Evolutionary conservation across 2,797 vertebrate species (phyloP).

Genomic region (Lepilemur septentrionalis): DNA sequence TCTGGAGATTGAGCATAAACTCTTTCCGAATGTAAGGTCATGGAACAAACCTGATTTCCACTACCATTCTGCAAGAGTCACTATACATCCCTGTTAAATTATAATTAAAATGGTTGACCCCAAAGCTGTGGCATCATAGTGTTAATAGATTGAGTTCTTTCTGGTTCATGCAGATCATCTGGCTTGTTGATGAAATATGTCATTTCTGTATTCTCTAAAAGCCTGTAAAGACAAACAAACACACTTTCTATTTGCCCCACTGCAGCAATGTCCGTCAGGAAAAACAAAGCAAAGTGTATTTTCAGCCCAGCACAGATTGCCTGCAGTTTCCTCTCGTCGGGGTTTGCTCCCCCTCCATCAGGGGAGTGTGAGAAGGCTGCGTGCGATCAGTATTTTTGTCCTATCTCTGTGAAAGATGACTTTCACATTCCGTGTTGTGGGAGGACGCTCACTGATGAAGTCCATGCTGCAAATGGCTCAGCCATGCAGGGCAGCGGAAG

Average conservation of each 20-base stretch:
- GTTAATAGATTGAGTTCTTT: background rate
- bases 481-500: background rate
- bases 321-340: background rate
- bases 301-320: background rate
- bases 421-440: background rate
- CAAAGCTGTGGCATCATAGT: background rate
- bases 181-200: constrained; percentile 12
- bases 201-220: constrained; percentile 34
- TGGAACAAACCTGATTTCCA: background rate
- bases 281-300: background rate
- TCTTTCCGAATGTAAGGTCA: background rate
- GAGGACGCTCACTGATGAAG: background rate
- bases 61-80: background rate
- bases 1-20: background rate
- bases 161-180: background rate
- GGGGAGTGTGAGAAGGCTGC: background rate
- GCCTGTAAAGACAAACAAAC: background rate
- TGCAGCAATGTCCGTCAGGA: background rate
- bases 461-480: background rate
- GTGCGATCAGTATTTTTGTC: background rate
- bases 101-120: background rate
- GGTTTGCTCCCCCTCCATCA: background rate
- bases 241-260: background rate
- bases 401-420: background rate
- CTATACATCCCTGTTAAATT: background rate